Conservation (phyloP, 2,113 vertebrate genomes). For the Tyto alba region DNA sequence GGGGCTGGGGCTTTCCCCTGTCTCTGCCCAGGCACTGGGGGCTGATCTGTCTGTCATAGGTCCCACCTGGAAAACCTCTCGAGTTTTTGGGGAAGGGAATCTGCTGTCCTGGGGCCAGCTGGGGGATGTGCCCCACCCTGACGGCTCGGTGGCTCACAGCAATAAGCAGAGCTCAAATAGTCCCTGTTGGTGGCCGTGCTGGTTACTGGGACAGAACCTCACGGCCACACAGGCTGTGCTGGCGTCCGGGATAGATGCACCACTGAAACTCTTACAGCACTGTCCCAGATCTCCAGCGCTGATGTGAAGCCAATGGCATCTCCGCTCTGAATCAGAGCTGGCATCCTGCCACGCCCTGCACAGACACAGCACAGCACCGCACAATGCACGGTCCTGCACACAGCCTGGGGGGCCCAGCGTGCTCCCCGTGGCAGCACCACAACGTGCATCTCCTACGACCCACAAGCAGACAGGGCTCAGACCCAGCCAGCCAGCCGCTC, state of each 20-base stretch:
- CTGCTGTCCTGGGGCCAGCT: neutral
- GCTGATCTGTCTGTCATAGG: neutral
- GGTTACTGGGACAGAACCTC: neutral
- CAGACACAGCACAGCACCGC: neutral
- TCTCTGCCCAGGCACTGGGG: neutral
- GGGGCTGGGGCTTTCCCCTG: neutral
- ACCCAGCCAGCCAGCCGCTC: neutral
- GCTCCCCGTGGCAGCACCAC: neutral
- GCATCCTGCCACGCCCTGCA: neutral
- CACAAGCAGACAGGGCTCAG: neutral
- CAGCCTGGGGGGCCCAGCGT: neutral
- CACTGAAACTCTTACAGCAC: conserved; percentile 33
- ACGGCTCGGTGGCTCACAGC: neutral
- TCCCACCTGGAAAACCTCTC: neutral
- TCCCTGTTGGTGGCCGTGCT: neutral
- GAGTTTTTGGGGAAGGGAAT: neutral
- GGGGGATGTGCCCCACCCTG: neutral
- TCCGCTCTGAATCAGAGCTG: conserved; percentile 31
- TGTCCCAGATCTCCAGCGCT: conserved; percentile 22
- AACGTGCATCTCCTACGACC: accelerated
- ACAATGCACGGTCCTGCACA: neutral
- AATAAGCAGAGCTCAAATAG: neutral
- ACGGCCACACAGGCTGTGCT: neutral
- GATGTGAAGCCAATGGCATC: conserved; percentile 52
- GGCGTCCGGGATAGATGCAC: neutral